Evolutionary conservation across 2,797 vertebrate genomes (phyloP), one percentile per base, ranked within the genome.

Genomic region (Synaphobranchus kaupii): DNA sequence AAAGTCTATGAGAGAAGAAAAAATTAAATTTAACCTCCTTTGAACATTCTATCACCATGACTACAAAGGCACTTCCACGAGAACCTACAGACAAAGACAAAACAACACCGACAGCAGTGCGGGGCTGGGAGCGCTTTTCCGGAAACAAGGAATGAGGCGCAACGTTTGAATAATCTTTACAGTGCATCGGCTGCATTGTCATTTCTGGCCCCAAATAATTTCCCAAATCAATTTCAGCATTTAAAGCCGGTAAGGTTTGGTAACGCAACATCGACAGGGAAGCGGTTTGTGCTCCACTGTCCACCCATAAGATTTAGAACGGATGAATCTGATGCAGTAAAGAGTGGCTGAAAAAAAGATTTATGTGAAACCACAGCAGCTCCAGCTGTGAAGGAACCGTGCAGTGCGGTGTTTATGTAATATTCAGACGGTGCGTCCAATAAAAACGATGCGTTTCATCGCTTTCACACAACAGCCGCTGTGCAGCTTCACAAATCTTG

Each of bases 401-500:
- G 15, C 76, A 48, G 39, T 48, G 20, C n/a, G 20, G 20, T 10
- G 34, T 48, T 80, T 48, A 80, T 80, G 44, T 48, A 76, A 76
- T 7, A 28, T 2, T 1, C 76, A 22, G 39, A 25, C 4, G 13
- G n/a, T 10, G 68, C 39, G 39, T n/a, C 76, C n/a, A 3, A 76
- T 76, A 44, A 76, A 76, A 76, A 7, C 17, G 0, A 4, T 3
- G 17, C 12, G 7, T 20, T 60, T 76, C 73, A 81, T 28, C 54
- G 25, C 20, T 60, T 34, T 60, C 52, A 39, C 12, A 58, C 58
- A 31, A 20, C 25, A 39, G 25, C 73, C 5, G 56, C 73, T 17
- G 39, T 39, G 20, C 34, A 60, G 50, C 13, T 44, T 22, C 50
- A 83, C 90, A 85, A 85, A 73, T 92, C 93, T 87, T 89, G 94